Evolutionary conservation across 2,113 vertebrate species (phyloP).

Genomic region (Monopterus albus): DNA sequence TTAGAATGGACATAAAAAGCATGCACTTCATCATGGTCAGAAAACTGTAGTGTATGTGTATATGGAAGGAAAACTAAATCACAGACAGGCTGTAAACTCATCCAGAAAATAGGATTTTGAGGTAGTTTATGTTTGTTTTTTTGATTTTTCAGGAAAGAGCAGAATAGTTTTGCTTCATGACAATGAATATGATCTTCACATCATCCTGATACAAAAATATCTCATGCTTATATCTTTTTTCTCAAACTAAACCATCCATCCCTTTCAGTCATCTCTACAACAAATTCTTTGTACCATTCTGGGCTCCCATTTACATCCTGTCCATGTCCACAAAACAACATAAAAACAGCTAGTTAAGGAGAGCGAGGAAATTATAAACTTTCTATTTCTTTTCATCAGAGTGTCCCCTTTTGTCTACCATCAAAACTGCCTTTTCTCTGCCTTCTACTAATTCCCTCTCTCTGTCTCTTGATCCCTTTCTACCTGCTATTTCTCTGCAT

Average conservation of each 20-base stretch:
- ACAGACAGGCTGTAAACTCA: slow-evolving; percentile 8
- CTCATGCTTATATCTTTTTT: too few relatives aligned
- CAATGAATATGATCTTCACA: neutral
- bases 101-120: slow-evolving; percentile 12
- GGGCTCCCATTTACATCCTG: slow-evolving; percentile 45
- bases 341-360: slow-evolving; percentile 29
- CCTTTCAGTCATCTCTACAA: too few relatives aligned
- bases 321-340: slow-evolving; percentile 55
- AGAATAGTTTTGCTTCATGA: neutral
- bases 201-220: neutral
- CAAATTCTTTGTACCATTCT: too few relatives aligned
- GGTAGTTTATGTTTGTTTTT: neutral
- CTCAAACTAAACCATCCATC: neutral
- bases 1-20: slow-evolving; percentile 16
- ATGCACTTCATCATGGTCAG: neutral
- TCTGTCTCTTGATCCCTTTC: slow-evolving; percentile 27
- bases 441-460: neutral
- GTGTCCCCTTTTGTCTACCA: slow-evolving; percentile 1
- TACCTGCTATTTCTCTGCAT: slow-evolving; percentile 6
- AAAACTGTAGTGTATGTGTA: slow-evolving; percentile 3
- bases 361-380: slow-evolving; percentile 45
- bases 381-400: slow-evolving; percentile 52
- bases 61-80: slow-evolving; percentile 17
- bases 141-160: neutral
- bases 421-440: neutral